Percentiles rank a stretch among this genome's conserved stretches.
Conservation (phyloP, 1,140 invertebrate genomes). For the Lasioglossum albipes region DNA sequence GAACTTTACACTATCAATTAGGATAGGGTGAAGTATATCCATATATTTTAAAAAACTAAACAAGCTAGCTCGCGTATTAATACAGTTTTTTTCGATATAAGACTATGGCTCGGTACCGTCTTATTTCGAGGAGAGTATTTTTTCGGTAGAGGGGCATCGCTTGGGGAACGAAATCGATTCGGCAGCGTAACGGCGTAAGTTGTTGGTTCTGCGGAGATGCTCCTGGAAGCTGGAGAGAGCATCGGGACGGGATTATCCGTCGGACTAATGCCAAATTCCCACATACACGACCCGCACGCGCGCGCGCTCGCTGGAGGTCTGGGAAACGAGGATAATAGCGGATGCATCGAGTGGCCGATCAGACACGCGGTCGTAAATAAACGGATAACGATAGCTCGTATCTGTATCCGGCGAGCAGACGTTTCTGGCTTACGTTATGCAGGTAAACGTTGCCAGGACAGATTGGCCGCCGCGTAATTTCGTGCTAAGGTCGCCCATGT, state of each 20-base stretch:
- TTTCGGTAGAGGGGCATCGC: background rate
- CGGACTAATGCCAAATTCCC: conserved; percentile 56
- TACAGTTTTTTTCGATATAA: too few relatives aligned
- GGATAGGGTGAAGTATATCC: too few relatives aligned
- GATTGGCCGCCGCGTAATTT: conserved; percentile 54
- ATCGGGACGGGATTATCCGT: conserved; percentile 42
- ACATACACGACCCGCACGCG: background rate
- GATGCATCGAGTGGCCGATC: conserved; percentile 60
- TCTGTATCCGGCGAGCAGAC: conserved; percentile 53
- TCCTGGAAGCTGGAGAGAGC: background rate
- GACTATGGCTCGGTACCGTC: too few relatives aligned
- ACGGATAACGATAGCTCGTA: conserved; percentile 70
- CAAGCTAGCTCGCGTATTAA: too few relatives aligned
- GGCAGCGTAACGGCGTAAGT: background rate
- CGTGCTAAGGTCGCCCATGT: conserved; percentile 13
- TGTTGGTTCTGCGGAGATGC: conserved; percentile 14
- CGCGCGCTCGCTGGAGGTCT: too few relatives aligned
- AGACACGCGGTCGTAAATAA: conserved; percentile 65
- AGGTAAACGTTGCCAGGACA: conserved; percentile 49
- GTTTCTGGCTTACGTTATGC: conserved; percentile 55
- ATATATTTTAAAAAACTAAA: too few relatives aligned
- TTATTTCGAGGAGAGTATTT: too few relatives aligned
- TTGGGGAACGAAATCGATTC: background rate
- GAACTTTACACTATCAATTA: too few relatives aligned
- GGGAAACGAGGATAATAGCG: conserved; percentile 52